phyloP scores from a whole-genome alignment of 2,888 invertebrate genomes.

The Nudaria mundana region DNA sequence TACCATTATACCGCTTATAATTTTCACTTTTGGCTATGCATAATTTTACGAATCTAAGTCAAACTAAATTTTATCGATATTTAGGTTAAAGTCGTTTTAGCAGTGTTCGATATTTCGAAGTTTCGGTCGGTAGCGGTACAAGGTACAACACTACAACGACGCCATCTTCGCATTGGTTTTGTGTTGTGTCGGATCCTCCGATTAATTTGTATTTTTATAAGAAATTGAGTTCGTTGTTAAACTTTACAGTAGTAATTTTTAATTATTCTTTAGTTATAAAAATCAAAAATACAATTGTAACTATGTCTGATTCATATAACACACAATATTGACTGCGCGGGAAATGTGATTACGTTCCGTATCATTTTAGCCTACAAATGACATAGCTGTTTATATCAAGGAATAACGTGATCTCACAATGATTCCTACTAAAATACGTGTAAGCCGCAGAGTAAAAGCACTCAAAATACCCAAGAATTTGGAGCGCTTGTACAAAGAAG shows the following conservation, averaged over 20 bases:
- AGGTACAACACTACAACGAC: conserved; percentile 56
- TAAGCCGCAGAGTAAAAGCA: conserved; percentile 48
- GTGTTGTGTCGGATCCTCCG: conserved; percentile 34
- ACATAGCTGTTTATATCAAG: conserved; percentile 27
- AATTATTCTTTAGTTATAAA: conserved; percentile 21
- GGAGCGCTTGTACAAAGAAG: conserved; percentile 65
- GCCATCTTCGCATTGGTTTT: conserved; percentile 64
- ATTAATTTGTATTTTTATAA: conserved; percentile 38
- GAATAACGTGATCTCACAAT: conserved; percentile 34
- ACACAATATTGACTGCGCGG: conserved; percentile 65
- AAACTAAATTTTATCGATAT: too few species aligned
- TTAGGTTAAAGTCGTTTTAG: too few species aligned
- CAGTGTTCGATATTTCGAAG: too few species aligned
- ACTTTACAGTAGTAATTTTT: conserved; percentile 10
- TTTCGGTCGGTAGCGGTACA: too few species aligned
- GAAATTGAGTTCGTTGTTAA: conserved; percentile 22
- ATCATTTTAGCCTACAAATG: conserved; percentile 38
- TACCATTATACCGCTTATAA: too few species aligned
- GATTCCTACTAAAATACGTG: conserved; percentile 64
- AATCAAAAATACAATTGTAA: conserved; percentile 26
- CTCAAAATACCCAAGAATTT: conserved; percentile 61
- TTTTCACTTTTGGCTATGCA: too few species aligned
- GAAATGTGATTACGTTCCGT: conserved; percentile 69
- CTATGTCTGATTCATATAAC: conserved; percentile 26
- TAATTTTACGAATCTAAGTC: too few species aligned